Evolutionary conservation across 1,140 invertebrate species (phyloP).

Genomic region (Leptonema lineaticorne): DNA sequence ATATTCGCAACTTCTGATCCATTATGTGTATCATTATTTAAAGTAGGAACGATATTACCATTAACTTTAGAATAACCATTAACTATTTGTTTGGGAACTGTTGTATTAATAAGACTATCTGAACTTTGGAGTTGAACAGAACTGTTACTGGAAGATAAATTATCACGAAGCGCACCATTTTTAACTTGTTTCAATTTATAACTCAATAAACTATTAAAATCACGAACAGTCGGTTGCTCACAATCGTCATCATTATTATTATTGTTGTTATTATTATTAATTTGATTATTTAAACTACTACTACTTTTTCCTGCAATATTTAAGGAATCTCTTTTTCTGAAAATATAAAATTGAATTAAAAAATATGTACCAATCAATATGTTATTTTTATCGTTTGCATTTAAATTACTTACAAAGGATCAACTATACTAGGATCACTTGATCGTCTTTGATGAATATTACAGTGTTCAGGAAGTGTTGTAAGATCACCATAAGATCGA

Average conservation of each 20-base stretch:
- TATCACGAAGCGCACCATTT: not conserved
- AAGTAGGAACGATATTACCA: conserved; percentile 39
- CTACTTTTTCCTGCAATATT: conserved; percentile 29
- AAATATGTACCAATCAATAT: not conserved
- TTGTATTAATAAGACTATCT: conserved; percentile 37
- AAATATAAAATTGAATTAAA: conserved; percentile 14
- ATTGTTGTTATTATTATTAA: conserved; percentile 29
- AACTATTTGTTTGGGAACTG: conserved; percentile 36
- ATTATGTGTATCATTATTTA: conserved; percentile 17
- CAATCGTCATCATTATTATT: conserved; percentile 10
- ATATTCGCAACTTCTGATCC: not conserved
- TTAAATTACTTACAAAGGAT: conserved; percentile 55
- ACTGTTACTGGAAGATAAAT: not conserved
- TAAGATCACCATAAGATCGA: conserved; percentile 77
- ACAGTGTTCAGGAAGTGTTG: conserved; percentile 65
- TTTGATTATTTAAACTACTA: not conserved
- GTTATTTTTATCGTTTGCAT: not conserved
- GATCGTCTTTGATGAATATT: conserved; percentile 64
- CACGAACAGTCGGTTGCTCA: not conserved
- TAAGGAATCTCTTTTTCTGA: conserved; percentile 34
- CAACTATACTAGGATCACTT: conserved; percentile 80
- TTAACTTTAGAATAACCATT: conserved; percentile 41
- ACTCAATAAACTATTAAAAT: conserved; percentile 7
- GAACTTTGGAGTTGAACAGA: not conserved
- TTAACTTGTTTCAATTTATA: not conserved